These are phyloP conservation scores for Atopsyche davidsoni DNA, from an alignment of 1,140 invertebrate genomes.

Conservation along the genomic window DNA sequence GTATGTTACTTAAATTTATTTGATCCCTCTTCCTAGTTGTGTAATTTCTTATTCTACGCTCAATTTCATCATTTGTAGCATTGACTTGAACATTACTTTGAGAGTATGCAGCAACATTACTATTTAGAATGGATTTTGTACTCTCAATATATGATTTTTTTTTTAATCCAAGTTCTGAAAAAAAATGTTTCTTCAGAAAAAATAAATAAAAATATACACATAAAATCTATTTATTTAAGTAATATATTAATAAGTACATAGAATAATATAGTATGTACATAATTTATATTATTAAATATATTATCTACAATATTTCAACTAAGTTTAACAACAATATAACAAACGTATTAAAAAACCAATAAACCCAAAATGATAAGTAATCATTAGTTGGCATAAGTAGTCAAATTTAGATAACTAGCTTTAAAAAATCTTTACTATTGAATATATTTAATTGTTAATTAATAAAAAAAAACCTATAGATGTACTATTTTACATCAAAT, in stretches of 20 bases:
- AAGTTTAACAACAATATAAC: too few species aligned
- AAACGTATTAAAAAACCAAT: too few species aligned
- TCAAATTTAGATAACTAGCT: too few species aligned
- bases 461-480: conserved; percentile 1
- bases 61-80: conserved; percentile 23
- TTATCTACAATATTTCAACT: too few species aligned
- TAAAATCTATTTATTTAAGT: not conserved
- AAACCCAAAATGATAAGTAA: too few species aligned
- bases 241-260: not conserved
- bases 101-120: not conserved
- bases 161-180: not conserved
- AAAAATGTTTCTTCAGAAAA: not conserved
- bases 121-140: conserved; percentile 1
- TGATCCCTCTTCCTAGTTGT: conserved; percentile 57
- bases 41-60: conserved; percentile 26
- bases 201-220: not conserved
- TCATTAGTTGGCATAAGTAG: too few species aligned
- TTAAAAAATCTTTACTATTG: not conserved
- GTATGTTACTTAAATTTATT: conserved; percentile 58
- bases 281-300: too few species aligned
- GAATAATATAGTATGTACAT: conserved; percentile 5
- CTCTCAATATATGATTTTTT: conserved; percentile 15
- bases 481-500: not conserved
- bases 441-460: not conserved
- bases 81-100: conserved; percentile 18